Percentiles rank a stretch among this genome's conserved stretches.
Conservation (phyloP, 2,888 invertebrate species). For the Conomelus anceps region DNA sequence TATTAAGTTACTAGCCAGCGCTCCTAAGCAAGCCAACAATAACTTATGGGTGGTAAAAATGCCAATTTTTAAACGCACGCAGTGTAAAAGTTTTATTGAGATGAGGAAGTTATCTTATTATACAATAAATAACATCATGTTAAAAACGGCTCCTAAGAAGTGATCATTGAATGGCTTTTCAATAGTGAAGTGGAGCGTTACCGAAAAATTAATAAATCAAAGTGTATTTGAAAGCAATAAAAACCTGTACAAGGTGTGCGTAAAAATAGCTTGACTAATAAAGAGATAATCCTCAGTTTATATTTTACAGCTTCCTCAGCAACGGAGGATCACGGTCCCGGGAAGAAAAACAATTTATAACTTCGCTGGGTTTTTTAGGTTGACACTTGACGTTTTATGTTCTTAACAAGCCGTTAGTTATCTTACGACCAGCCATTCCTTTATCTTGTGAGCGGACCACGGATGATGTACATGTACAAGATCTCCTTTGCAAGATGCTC, state of each 20-base stretch:
- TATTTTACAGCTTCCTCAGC: neutral
- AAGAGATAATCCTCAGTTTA: neutral
- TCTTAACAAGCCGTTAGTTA: neutral
- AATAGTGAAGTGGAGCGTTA: neutral
- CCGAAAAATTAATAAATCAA: neutral
- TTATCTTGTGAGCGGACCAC: neutral
- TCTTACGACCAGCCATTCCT: neutral
- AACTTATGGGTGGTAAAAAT: neutral
- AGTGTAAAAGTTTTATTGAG: neutral
- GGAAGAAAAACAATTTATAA: neutral
- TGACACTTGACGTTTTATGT: neutral
- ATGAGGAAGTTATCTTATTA: neutral
- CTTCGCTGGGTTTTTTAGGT: neutral
- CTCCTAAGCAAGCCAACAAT: neutral
- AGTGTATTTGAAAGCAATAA: neutral
- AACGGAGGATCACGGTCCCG: neutral
- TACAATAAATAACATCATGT: neutral
- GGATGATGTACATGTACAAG: too few relatives aligned
- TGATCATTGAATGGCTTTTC: neutral
- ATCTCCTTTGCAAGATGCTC: neutral
- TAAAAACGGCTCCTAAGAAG: neutral
- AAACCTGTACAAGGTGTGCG: neutral
- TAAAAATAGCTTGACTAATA: neutral
- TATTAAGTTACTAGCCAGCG: neutral
- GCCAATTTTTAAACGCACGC: neutral